A percentile compares a stretch with the other conserved stretches of the same genome.
Conservation (phyloP, 2,888 invertebrate species). For the Agapostemon virescens region DNA sequence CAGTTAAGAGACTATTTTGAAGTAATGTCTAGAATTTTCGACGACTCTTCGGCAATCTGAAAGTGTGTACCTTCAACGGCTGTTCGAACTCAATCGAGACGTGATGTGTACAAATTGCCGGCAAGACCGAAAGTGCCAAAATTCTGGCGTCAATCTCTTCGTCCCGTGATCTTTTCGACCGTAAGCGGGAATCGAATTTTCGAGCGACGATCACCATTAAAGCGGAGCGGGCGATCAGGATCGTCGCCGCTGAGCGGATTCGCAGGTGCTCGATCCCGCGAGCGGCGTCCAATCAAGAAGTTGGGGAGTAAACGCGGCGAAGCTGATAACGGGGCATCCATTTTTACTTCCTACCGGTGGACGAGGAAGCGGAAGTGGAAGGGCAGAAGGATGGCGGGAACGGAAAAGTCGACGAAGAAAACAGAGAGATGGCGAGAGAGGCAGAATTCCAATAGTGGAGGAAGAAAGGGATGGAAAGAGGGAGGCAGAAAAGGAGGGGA, state of each 20-base stretch:
- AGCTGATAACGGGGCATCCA: constrained; percentile 41
- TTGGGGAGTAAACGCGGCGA: constrained; percentile 37
- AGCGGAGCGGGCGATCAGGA: background rate
- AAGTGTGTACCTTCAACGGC: no score
- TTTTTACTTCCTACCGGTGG: constrained; percentile 55
- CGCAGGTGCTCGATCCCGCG: constrained; percentile 28
- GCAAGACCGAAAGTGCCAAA: background rate
- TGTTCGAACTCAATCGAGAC: no score
- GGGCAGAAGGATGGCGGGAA: constrained; percentile 13
- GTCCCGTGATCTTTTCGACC: background rate
- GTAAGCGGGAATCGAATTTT: constrained; percentile 6
- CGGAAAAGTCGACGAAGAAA: constrained; percentile 13
- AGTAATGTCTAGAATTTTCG: no score
- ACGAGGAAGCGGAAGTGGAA: constrained; percentile 23
- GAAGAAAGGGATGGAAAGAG: no score
- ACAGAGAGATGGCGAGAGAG: no score
- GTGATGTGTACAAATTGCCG: background rate
- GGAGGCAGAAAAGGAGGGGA: no score
- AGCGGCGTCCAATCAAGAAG: constrained; percentile 61
- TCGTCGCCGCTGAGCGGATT: constrained; percentile 15
- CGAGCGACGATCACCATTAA: background rate
- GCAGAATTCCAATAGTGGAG: no score
- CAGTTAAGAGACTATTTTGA: no score
- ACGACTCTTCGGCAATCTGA: no score
- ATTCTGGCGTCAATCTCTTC: background rate